Base-by-base conservation (phyloP, 2,797 vertebrate genomes). In the Halcyon smyrnensis region DNA sequence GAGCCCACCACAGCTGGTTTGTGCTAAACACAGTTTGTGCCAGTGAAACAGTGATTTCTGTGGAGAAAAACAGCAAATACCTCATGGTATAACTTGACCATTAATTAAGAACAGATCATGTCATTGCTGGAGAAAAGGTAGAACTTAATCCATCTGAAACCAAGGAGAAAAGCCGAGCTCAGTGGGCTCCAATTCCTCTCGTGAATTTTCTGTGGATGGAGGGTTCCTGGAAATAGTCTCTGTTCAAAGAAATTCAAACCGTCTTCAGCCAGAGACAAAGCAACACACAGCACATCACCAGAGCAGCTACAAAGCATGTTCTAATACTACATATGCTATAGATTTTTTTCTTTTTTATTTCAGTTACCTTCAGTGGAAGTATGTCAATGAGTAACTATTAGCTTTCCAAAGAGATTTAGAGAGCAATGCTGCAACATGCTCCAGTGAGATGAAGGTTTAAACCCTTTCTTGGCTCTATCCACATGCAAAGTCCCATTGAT, bases 401-500 rank as follows among this genome's bases (percentile, higher is more conserved):
- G 28, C 48, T 81, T 91, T 88, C 60, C 32, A 25, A 77, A 84
- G 68, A 89, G n/a, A 82, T 67, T 87, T 54, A 56, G 15, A 82
- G 43, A 3, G 18, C n/a, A 87, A 71, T 37, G 11, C 27, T 46
- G 68, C 76, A 85, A 87, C 8, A 6, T 3, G 34, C n/a, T 87
- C 56, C 89, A 70, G 37, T 5, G 4, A 81, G 36, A 75, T 39
- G 45, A 84, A 91, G n/a, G 27, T 37, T 85, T 78, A 57, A 86
- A 78, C 30, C 20, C 57, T 63, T 37, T 39, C 43, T 69, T 57
- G 62, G 8, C 46, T 85, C 60, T 62, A 41, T 41, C 45, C 37
- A 57, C 28, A 41, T 11, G 17, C 36, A 24, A 82, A 93, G n/a
- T 69, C 70, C 36, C 67, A 91, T 24, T 90, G 87, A 95, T 94